Evolutionary conservation across 1,140 invertebrate species (phyloP).

Genomic region (Onthophagus taurus): DNA sequence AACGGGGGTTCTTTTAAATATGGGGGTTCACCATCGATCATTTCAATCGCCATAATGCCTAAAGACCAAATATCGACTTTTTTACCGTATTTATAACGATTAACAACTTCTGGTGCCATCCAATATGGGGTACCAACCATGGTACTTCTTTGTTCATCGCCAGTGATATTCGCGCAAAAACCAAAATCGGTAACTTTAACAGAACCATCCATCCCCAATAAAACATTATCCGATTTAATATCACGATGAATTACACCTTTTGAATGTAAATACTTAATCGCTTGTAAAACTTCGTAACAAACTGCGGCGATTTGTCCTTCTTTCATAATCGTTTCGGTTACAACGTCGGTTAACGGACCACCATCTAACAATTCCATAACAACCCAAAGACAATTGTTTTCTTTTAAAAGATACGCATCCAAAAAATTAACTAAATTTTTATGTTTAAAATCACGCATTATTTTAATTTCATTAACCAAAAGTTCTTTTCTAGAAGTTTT

Average conservation of each 20-base stretch:
- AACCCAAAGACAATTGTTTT: constrained; percentile 90
- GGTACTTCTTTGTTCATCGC: constrained; percentile 90
- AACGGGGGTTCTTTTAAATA: constrained; percentile 92
- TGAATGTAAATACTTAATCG: constrained; percentile 83
- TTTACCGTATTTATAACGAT: constrained; percentile 72
- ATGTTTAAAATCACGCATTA: constrained; percentile 88
- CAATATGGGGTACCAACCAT: constrained; percentile 89
- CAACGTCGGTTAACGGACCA: constrained; percentile 92
- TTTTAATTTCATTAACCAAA: constrained; percentile 90
- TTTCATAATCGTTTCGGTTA: constrained; percentile 96
- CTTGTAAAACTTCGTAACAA: constrained; percentile 84
- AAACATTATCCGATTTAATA: constrained; percentile 94
- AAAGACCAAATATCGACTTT: constrained; percentile 95
- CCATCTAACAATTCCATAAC: constrained; percentile 94
- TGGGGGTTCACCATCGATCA: constrained; percentile 96
- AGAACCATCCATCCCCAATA: constrained; percentile 90
- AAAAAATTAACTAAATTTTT: constrained; percentile 96
- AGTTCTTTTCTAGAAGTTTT: constrained; percentile 92
- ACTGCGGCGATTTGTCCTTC: constrained; percentile 95
- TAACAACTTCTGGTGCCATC: constrained; percentile 89
- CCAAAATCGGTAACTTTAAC: constrained; percentile 99
- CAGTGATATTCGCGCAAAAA: constrained; percentile 86
- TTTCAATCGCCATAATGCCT: constrained; percentile 97
- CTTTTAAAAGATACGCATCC: constrained; percentile 78
- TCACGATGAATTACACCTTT: constrained; percentile 89